Evolutionary conservation across 2,888 invertebrate genomes (phyloP), one percentile per base, ranked within the genome.

Genomic region (Drosophila phalerata): DNA sequence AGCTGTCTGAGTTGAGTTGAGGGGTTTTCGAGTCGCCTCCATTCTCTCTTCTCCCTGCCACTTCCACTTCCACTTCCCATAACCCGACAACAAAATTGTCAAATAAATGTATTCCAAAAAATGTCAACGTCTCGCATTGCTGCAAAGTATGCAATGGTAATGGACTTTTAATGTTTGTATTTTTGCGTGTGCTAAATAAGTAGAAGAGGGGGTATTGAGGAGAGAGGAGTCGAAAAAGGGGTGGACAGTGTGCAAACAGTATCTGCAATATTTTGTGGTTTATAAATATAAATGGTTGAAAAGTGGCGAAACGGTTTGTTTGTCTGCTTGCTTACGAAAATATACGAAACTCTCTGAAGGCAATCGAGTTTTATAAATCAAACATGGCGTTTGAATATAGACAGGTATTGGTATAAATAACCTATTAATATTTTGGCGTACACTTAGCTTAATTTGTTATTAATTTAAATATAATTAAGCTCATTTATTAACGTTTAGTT

Each of bases 81-180:
- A 74, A 55, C 66, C 56, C 61, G 43, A 61, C 61, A 75, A 38
- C 57, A 42, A 78, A 78, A 86, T 62, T 77, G 68, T 84, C 84
- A 81, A 84, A 85, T 84, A 85, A 81, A 85, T 85, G 73, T 79
- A 80, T 79, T 67, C 72, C 68, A 76, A 74, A 76, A 79, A 81
- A 76, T 77, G 72, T 69, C 72, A 48, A 58, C 73, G 53, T 60
- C 69, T 75, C 69, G 60, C 53, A 42, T 42, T 66, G 61, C 52
- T 68, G 49, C 69, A 69, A 71, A 77, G 61, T 77, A 58, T 77
- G 78, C 78, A 62, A 62, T 69, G 76, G 81, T 86, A 87, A 86
- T 86, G 86, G 86, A 78, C 85, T 86, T 86, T 86, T 87, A 86
- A 86, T 86, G 87, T 86, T 85, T 72, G 73, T 68, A 68, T 72